A percentile compares a stretch with the other conserved stretches of the same genome.
phyloP scores from a whole-genome alignment of 2,797 vertebrate species.

The Momotus momota region DNA sequence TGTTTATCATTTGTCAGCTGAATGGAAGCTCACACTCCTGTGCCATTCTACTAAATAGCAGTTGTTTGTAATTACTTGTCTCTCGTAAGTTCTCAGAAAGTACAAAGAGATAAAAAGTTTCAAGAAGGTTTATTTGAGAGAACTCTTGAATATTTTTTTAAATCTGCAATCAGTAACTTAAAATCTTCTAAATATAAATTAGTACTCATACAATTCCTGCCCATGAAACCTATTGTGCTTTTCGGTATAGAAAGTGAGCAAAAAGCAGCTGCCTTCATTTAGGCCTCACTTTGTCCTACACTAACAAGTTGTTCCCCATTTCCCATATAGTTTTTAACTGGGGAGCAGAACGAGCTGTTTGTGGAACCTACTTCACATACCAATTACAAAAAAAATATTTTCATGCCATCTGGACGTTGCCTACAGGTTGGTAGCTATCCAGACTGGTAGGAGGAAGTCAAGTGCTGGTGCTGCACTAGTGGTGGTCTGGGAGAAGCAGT shows the following conservation, averaged over 20 bases:
- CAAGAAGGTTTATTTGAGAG: background rate
- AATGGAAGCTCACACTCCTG: background rate
- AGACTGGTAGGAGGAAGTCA: constrained; percentile 14
- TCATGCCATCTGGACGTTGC: background rate
- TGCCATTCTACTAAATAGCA: background rate
- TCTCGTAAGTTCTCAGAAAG: background rate
- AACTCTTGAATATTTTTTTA: background rate
- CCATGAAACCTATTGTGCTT: background rate
- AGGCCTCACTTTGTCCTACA: background rate
- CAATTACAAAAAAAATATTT: background rate
- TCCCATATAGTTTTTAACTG: background rate
- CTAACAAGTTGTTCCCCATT: background rate
- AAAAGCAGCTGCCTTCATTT: background rate
- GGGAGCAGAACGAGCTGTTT: background rate
- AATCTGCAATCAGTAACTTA: background rate
- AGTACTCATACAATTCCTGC: background rate
- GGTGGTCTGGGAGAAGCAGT: background rate
- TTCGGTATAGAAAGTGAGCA: background rate
- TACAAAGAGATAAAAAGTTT: background rate
- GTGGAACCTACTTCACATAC: background rate
- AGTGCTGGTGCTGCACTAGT: background rate
- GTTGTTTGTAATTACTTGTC: background rate
- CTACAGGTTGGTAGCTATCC: background rate
- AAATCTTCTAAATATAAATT: background rate
- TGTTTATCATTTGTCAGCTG: background rate